These are phyloP conservation scores for Fukomys damarensis DNA, from an alignment of 2,113 vertebrate species.

Conservation along the genomic window DNA sequence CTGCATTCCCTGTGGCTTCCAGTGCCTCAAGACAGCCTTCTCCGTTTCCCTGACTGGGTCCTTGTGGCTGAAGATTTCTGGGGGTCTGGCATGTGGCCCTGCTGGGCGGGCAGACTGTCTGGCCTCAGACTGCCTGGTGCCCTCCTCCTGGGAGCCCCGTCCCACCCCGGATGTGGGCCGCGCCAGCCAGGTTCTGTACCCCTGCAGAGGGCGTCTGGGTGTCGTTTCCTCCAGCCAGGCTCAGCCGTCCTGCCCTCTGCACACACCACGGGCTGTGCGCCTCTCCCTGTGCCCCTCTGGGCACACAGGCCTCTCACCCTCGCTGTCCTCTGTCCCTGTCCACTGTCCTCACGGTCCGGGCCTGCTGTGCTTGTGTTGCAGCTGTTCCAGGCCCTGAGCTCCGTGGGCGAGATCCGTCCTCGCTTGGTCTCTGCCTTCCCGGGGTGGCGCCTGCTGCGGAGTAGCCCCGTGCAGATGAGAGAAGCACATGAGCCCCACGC, in stretches of 20 bases:
- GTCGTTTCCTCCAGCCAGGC: not conserved
- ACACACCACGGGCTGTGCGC: too few relatives aligned
- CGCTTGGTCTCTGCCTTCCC: not conserved
- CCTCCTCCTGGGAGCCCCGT: too few relatives aligned
- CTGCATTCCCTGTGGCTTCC: not conserved
- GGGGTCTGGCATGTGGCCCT: not conserved
- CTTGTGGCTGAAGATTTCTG: not conserved
- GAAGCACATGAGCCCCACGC: not conserved
- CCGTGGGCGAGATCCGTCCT: not conserved
- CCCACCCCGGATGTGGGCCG: too few relatives aligned
- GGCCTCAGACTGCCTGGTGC: too few relatives aligned
- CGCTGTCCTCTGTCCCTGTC: not conserved
- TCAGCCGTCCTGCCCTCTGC: not conserved
- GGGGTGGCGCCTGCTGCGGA: not conserved
- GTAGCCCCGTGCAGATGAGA: fast-evolving
- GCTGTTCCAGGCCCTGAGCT: not conserved
- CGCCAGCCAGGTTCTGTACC: too few relatives aligned
- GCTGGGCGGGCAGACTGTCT: too few relatives aligned
- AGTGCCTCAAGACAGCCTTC: not conserved
- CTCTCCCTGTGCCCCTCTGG: not conserved
- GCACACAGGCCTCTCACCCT: not conserved
- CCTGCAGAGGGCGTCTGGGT: too few relatives aligned
- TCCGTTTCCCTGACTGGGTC: not conserved
- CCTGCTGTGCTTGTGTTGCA: fast-evolving
- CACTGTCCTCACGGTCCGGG: not conserved